These are phyloP conservation scores for Rhinolophus ferrumequinum DNA, from an alignment of 2,113 vertebrate species.

Conservation along the genomic window DNA sequence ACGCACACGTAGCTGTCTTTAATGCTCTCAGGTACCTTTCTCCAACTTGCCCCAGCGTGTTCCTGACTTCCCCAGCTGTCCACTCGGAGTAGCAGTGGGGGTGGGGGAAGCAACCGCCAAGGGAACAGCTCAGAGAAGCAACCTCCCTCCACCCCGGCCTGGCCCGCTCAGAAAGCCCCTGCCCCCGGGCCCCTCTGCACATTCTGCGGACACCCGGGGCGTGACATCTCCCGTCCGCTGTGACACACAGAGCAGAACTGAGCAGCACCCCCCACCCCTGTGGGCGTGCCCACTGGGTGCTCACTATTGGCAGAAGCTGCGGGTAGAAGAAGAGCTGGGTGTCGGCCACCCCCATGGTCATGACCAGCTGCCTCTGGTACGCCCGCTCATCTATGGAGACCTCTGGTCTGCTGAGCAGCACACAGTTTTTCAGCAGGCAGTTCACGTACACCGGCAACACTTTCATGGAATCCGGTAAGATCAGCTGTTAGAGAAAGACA, in stretches of 20 bases:
- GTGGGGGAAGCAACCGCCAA: too few species aligned
- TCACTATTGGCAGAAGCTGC: constrained; percentile 92
- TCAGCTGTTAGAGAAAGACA: constrained; percentile 86
- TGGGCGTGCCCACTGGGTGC: neutral
- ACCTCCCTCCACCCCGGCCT: too few species aligned
- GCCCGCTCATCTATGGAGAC: constrained; percentile 91
- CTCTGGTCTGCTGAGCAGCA: constrained; percentile 90
- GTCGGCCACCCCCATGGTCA: constrained; percentile 93
- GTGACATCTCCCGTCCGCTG: too few species aligned
- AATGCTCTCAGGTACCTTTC: neutral
- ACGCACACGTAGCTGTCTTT: neutral
- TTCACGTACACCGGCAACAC: constrained; percentile 96
- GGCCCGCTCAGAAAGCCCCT: too few species aligned
- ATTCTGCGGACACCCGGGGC: too few species aligned
- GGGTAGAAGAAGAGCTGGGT: constrained; percentile 96
- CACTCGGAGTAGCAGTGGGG: too few species aligned
- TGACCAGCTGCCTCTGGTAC: constrained; percentile 90
- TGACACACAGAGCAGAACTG: neutral
- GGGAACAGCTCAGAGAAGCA: too few species aligned
- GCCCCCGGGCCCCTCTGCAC: too few species aligned
- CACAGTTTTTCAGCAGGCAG: constrained; percentile 92
- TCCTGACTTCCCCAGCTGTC: too few species aligned
- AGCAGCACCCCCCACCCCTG: too few species aligned
- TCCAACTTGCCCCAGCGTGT: neutral
- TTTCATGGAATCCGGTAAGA: constrained; percentile 97